Conservation (phyloP, 2,888 invertebrate species). For the Pseudolycoriella hygida region DNA sequence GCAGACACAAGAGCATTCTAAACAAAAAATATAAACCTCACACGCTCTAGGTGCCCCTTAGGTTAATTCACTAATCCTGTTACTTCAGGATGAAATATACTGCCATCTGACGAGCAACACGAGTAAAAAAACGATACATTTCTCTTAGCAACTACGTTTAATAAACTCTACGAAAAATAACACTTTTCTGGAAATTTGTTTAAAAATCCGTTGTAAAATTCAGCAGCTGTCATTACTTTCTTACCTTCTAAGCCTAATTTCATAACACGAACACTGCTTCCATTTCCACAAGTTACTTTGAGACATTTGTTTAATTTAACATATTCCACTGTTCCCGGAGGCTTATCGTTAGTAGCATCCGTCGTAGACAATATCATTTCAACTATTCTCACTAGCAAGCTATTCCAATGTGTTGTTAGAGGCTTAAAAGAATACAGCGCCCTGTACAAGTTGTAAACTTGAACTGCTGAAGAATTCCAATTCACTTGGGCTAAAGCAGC, state of each 20-base stretch:
- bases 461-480: conserved; percentile 41
- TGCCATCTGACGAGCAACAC: too few species aligned
- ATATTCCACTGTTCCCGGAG: conserved; percentile 42
- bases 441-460: conserved; percentile 53
- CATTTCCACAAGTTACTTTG: conserved; percentile 46
- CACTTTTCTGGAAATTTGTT: conserved; percentile 29
- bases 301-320: conserved; percentile 37
- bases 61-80: too few species aligned
- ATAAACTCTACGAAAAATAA: not conserved
- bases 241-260: conserved; percentile 47
- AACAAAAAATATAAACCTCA: too few species aligned
- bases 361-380: conserved; percentile 23
- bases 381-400: conserved; percentile 41
- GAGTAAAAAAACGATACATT: too few species aligned
- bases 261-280: conserved; percentile 43
- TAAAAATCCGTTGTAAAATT: conserved; percentile 78
- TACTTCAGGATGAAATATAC: too few species aligned
- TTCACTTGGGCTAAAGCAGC: conserved; percentile 39
- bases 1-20: too few species aligned
- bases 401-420: conserved; percentile 42
- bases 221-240: conserved; percentile 53
- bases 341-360: conserved; percentile 5
- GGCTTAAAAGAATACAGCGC: conserved; percentile 47
- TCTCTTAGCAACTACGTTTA: not conserved
- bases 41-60: too few species aligned